Percentiles rank a stretch among this genome's conserved stretches.
Conservation (phyloP, 2,113 vertebrate species). For the Amblyopsis rosae region DNA sequence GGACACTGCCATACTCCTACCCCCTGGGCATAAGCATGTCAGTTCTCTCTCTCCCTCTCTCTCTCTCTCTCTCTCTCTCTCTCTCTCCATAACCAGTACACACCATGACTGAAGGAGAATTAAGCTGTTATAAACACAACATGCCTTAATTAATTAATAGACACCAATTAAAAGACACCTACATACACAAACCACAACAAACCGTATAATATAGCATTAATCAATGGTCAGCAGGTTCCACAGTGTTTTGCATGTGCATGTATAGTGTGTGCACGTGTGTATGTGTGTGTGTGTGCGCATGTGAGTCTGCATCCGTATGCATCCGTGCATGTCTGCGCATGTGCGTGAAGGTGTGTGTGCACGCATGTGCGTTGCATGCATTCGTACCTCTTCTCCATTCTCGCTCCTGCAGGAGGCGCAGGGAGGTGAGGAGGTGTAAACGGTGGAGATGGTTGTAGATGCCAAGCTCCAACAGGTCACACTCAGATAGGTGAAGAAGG, state of each 20-base stretch:
- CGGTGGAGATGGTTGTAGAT: constrained; percentile 76
- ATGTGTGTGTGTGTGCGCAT: neutral
- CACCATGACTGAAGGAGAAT: too few relatives aligned
- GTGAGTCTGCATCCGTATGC: neutral
- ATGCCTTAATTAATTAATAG: too few relatives aligned
- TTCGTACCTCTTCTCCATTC: constrained; percentile 74
- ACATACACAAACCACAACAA: too few relatives aligned
- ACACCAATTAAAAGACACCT: too few relatives aligned
- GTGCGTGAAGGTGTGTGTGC: neutral
- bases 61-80: constrained; percentile 33
- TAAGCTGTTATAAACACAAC: too few relatives aligned
- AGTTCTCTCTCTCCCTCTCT: neutral
- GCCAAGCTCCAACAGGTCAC: constrained; percentile 75
- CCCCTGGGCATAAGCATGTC: constrained; percentile 49
- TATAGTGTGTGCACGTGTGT: too few relatives aligned
- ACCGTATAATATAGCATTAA: too few relatives aligned
- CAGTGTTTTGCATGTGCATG: too few relatives aligned
- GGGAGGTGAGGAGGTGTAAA: constrained; percentile 76
- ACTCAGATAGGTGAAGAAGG: constrained; percentile 75
- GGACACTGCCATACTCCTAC: constrained; percentile 23
- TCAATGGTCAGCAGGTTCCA: too few relatives aligned
- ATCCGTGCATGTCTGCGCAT: constrained; percentile 19
- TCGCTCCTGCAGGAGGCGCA: constrained; percentile 74
- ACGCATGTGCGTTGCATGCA: neutral
- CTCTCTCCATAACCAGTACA: neutral